A percentile compares a stretch with the other conserved stretches of the same genome.
Evolutionary conservation across 2,797 vertebrate genomes (phyloP).

Genomic region (Uromys caudimaculatus): DNA sequence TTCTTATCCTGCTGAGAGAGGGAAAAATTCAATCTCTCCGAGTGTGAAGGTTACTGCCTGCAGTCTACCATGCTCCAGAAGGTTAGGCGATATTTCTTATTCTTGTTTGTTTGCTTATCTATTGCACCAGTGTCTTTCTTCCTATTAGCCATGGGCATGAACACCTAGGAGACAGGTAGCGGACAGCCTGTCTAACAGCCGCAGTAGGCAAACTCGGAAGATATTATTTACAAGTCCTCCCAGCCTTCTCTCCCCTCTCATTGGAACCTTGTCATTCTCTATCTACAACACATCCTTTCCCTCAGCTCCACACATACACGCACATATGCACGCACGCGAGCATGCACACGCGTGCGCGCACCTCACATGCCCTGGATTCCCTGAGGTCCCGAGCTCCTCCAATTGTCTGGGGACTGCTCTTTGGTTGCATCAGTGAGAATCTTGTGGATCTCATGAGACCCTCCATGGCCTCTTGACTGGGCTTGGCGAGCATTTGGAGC

Average conservation of each 20-base stretch:
- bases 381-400: background rate
- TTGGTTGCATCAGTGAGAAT: background rate
- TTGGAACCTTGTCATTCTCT: background rate
- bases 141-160: background rate
- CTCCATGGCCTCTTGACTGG: background rate
- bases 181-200: background rate
- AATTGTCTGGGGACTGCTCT: no score
- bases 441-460: background rate
- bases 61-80: background rate
- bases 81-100: background rate
- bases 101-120: background rate
- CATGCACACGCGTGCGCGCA: no score
- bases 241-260: background rate
- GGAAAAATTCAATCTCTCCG: background rate
- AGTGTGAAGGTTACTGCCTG: background rate
- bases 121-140: background rate
- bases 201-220: background rate
- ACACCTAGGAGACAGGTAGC: background rate
- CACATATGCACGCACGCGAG: no score
- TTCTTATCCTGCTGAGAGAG: background rate
- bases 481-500: background rate
- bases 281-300: no score
- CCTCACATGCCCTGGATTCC: no score
- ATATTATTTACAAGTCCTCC: background rate
- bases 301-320: rapidly evolving